A percentile compares a stretch with the other conserved stretches of the same genome.
phyloP scores from a whole-genome alignment of 2,113 vertebrate genomes.

The Poeciliopsis occidentalis region DNA sequence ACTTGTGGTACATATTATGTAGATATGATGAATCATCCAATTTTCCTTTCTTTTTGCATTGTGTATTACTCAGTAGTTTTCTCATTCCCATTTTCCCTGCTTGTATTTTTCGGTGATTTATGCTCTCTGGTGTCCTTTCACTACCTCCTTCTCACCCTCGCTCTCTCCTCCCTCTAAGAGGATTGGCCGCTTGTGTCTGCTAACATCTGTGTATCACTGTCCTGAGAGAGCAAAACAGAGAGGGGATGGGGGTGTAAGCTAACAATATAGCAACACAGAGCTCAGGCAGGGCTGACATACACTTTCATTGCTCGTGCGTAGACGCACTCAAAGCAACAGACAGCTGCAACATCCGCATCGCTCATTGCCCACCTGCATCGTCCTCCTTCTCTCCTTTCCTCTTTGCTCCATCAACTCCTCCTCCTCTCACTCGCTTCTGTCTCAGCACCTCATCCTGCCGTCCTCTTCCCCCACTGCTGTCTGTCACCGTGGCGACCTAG shows the following conservation, averaged over 20 bases:
- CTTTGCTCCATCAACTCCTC: conserved; percentile 18
- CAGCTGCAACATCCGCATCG: conserved; percentile 68
- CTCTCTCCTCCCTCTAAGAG: conserved; percentile 68
- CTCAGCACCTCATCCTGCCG: conserved; percentile 64
- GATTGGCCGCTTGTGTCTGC: conserved; percentile 71
- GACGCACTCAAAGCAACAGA: conserved; percentile 47
- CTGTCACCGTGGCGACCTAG: conserved; percentile 77
- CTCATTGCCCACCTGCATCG: conserved; percentile 54
- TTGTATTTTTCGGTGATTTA: conserved; percentile 46
- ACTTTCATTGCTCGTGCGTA: conserved; percentile 20
- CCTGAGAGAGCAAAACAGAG: conserved; percentile 69
- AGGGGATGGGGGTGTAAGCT: conserved; percentile 66
- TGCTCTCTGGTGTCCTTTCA: conserved; percentile 20
- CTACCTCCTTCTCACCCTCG: background rate
- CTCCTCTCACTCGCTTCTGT: conserved; percentile 50
- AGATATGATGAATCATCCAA: background rate
- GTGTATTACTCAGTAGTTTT: conserved; percentile 1
- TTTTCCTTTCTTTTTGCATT: background rate
- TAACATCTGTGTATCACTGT: conserved; percentile 78
- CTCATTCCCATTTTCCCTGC: background rate
- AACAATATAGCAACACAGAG: conserved; percentile 64
- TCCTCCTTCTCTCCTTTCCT: conserved; percentile 35
- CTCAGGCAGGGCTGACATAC: conserved; percentile 45
- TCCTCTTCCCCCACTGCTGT: conserved; percentile 68
- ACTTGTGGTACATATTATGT: conserved; percentile 13